Base-by-base conservation (phyloP, 2,888 invertebrate genomes). In the Agonopterix alstromeriana region DNA sequence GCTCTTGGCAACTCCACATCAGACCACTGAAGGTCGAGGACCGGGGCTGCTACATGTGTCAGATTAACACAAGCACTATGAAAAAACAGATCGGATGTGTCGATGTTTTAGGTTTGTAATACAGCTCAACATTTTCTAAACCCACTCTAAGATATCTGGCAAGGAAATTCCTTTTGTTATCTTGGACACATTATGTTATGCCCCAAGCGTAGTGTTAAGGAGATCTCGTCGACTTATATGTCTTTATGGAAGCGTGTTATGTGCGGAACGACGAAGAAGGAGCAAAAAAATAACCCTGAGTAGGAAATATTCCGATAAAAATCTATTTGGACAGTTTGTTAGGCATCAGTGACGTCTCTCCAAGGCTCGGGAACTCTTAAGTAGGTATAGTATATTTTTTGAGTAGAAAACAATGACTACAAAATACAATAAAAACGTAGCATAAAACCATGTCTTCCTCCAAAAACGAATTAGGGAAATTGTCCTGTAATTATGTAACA, bases 21-120 rank as follows among this genome's bases (percentile, higher is more conserved):
- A 78, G 93, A 44, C 93, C 93, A 47, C 85, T 94, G 57, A 92
- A 92, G 77, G 93, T 94, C 57, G 90, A 92, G 47, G 94, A 94
- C 73, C 90, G 93, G 51, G 94, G 94, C 8, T 94, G 94, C 67
- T 94, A 94, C 77, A 94, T 94, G 94, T 94, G 94, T 70, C 94
- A 94, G 81, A 93, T 94, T 58, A 94, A 94, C 74, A 94, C 94
- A 2, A 92, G 89, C 55, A 91, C 92, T 49, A 94, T 94, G 94
- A 93, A 93, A 82, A 94, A 93, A 64, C 93, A 93, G 76, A 90
- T 93, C 49, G 94, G 94, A 48, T 94, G 94, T 73, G 91, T 94
- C 48, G 94, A 94, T 80, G 94, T 94, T 17, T 90, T 93, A 73
- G 94, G 94, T 94, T 9, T 27, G 27, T 27, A 17, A 3, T 17